Evolutionary conservation across 2,888 invertebrate genomes (phyloP).

Genomic region (Napeogenes sylphis): DNA sequence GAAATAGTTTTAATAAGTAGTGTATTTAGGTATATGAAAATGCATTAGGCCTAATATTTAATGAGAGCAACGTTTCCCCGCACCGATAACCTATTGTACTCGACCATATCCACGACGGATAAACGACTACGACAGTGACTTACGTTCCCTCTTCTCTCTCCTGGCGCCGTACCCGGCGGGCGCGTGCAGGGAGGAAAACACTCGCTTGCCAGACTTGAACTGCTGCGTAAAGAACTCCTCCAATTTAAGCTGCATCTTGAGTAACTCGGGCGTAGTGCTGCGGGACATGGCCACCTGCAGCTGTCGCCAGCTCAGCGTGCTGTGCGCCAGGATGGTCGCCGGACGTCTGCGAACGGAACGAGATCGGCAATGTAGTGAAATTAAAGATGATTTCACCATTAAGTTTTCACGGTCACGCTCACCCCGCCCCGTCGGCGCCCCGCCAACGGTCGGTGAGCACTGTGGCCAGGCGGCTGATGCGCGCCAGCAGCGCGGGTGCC

Average conservation of each 20-base stretch:
- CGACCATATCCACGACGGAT: too few relatives aligned
- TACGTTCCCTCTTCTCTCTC: conserved; percentile 51
- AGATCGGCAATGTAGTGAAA: not conserved
- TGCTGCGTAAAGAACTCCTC: conserved; percentile 99
- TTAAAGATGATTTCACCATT: too few relatives aligned
- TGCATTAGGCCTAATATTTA: too few relatives aligned
- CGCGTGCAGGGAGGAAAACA: conserved; percentile 83
- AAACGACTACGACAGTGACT: conserved; percentile 28
- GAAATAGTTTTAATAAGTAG: too few relatives aligned
- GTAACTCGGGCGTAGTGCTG: conserved; percentile 96
- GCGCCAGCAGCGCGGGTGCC: conserved; percentile 93
- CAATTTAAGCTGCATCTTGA: conserved; percentile 97
- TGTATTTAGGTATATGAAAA: too few relatives aligned
- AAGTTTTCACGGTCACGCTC: too few relatives aligned
- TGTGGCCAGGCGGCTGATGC: conserved; percentile 89
- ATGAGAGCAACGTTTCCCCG: too few relatives aligned
- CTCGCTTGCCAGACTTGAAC: conserved; percentile 95
- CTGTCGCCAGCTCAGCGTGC: conserved; percentile 95
- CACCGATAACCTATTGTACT: too few relatives aligned
- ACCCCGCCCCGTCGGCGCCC: conserved; percentile 29
- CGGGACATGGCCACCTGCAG: conserved; percentile 97
- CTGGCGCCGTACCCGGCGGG: conserved; percentile 33
- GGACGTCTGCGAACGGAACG: conserved; percentile 73
- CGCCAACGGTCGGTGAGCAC: conserved; percentile 31
- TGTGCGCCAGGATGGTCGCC: conserved; percentile 94